Evolutionary conservation across 2,797 vertebrate species (phyloP).

Genomic region (Sebastes vulpes): DNA sequence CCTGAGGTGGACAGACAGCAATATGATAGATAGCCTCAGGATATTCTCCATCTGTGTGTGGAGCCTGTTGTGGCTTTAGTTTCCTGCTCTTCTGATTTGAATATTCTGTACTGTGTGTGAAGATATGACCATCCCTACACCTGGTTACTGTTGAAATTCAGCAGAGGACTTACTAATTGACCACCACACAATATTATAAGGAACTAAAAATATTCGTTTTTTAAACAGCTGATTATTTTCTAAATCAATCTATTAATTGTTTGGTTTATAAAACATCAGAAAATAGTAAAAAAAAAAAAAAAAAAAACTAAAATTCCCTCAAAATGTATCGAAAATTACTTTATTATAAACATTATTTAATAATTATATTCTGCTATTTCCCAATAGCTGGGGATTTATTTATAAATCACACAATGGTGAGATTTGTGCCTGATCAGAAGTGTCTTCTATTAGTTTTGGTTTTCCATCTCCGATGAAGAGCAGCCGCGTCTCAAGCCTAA

Average conservation of each 20-base stretch:
- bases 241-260: neutral
- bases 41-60: constrained; percentile 35
- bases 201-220: neutral
- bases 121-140: neutral
- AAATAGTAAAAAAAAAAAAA: no score
- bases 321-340: no score
- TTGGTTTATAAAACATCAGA: neutral
- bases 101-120: constrained; percentile 5
- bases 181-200: neutral
- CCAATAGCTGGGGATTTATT: no score
- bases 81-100: constrained; percentile 32
- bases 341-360: no score
- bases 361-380: no score
- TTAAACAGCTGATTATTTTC: neutral
- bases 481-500: no score
- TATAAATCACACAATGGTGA: no score
- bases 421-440: no score
- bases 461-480: no score
- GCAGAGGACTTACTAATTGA: neutral
- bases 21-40: constrained; percentile 47
- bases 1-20: constrained; percentile 53
- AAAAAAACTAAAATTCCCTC: no score
- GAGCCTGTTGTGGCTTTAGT: constrained; percentile 26
- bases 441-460: no score
- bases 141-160: neutral